Evolutionary conservation across 1,140 invertebrate species (phyloP).

Genomic region (Polypedilum vanderplanki): DNA sequence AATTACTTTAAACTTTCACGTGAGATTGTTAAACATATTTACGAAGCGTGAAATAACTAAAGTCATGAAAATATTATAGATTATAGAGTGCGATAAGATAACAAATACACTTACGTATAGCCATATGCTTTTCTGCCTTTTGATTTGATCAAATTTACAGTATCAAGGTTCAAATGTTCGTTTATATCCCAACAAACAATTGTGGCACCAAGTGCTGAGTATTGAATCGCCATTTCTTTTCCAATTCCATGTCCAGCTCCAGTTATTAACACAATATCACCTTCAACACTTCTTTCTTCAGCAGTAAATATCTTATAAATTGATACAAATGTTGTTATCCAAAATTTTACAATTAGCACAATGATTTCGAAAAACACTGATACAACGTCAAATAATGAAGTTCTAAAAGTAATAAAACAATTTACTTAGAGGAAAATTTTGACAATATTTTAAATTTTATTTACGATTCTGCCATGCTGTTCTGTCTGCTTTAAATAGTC

Average conservation of each 20-base stretch:
- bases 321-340: background rate
- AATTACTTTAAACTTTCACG: background rate
- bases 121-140: slow-evolving; percentile 46
- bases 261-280: slow-evolving; percentile 67
- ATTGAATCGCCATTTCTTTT: slow-evolving; percentile 68
- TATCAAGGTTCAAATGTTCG: slow-evolving; percentile 57
- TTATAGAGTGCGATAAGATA: background rate
- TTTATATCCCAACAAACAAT: slow-evolving; percentile 88
- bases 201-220: slow-evolving; percentile 65
- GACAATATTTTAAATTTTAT: background rate
- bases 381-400: background rate
- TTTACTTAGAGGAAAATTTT: too few species aligned
- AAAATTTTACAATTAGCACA: background rate
- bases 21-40: background rate
- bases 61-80: background rate
- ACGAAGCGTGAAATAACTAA: too few species aligned
- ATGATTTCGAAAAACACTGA: background rate
- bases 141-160: slow-evolving; percentile 50
- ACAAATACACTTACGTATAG: slow-evolving; percentile 48
- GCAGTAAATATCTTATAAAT: background rate
- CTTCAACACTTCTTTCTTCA: slow-evolving; percentile 54
- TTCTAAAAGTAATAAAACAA: background rate
- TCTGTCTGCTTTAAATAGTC: too few species aligned
- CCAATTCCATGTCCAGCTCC: slow-evolving; percentile 89
- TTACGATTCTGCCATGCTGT: background rate